Conservation (phyloP, 1,140 invertebrate species). For the Wasmannia auropunctata region DNA sequence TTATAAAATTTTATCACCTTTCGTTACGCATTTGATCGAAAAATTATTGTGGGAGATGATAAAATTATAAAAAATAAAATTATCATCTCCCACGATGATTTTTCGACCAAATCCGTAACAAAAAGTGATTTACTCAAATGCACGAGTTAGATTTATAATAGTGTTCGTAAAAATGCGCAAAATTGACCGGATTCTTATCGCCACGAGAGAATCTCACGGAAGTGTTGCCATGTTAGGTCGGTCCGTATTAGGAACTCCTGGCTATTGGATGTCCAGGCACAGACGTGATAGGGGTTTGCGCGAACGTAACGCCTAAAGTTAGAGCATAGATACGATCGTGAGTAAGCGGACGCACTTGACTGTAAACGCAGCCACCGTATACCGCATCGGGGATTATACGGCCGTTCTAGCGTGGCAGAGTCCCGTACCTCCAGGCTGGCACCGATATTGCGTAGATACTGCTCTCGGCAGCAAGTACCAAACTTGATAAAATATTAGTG, state of each 20-base stretch:
- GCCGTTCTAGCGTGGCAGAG: background rate
- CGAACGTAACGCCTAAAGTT: conserved; percentile 65
- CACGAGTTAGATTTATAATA: too few species aligned
- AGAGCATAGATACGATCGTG: conserved; percentile 65
- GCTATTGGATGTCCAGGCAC: conserved; percentile 59
- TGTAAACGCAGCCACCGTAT: conserved; percentile 40
- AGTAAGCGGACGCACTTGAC: conserved; percentile 62
- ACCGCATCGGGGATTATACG: conserved; percentile 45
- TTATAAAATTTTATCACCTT: too few species aligned
- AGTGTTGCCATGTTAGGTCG: conserved; percentile 18
- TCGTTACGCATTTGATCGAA: background rate
- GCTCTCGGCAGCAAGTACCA: background rate
- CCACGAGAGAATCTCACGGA: conserved; percentile 37
- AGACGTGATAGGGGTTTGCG: conserved; percentile 56
- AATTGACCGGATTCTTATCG: conserved; percentile 51
- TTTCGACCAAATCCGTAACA: too few species aligned
- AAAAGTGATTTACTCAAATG: too few species aligned
- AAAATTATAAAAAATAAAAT: too few species aligned
- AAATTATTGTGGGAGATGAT: background rate
- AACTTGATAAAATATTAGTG: conserved; percentile 29
- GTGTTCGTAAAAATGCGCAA: conserved; percentile 5
- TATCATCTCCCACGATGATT: too few species aligned
- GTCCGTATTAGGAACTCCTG: conserved; percentile 17
- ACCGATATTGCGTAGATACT: conserved; percentile 42
- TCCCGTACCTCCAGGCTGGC: conserved; percentile 26